phyloP scores from a whole-genome alignment of 35 echinoderm and acorn worm species.

The Apostichopus japonicus region DNA sequence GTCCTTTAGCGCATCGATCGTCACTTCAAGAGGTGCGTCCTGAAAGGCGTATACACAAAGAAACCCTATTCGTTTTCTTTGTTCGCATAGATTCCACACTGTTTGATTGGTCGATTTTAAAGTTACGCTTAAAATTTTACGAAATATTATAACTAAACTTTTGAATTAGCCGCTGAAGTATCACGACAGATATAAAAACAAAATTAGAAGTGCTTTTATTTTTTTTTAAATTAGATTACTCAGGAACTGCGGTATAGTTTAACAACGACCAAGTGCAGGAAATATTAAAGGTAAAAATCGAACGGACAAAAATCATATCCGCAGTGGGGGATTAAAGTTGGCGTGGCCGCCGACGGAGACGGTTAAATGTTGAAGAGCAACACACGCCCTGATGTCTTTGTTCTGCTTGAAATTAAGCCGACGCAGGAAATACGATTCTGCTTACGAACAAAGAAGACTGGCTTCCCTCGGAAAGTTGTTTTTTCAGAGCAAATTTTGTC shows the following conservation, averaged over 20 bases:
- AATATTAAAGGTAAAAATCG: slow-evolving; percentile 2
- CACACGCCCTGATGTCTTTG: slow-evolving; percentile 28
- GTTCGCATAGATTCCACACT: background rate
- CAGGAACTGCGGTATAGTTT: background rate
- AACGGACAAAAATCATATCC: slow-evolving; percentile 4
- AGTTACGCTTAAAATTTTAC: background rate
- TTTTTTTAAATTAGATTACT: background rate
- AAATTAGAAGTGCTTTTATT: background rate
- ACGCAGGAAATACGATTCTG: too few relatives aligned
- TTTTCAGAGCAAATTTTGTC: background rate
- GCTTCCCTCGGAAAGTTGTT: too few relatives aligned
- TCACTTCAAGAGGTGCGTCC: too few relatives aligned
- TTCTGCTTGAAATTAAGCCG: background rate
- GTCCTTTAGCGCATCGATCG: too few relatives aligned
- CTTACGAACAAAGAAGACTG: background rate
- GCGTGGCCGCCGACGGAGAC: slow-evolving; percentile 35
- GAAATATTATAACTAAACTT: background rate
- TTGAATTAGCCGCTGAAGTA: slow-evolving; percentile 2
- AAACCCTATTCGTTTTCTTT: background rate
- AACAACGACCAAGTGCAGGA: background rate
- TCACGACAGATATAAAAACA: background rate
- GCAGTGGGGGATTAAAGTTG: background rate
- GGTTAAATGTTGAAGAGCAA: background rate
- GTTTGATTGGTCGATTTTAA: background rate
- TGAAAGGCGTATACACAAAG: too few relatives aligned